Base-by-base conservation (phyloP, 1,140 invertebrate species). In the Mizuhopecten yessoensis region DNA sequence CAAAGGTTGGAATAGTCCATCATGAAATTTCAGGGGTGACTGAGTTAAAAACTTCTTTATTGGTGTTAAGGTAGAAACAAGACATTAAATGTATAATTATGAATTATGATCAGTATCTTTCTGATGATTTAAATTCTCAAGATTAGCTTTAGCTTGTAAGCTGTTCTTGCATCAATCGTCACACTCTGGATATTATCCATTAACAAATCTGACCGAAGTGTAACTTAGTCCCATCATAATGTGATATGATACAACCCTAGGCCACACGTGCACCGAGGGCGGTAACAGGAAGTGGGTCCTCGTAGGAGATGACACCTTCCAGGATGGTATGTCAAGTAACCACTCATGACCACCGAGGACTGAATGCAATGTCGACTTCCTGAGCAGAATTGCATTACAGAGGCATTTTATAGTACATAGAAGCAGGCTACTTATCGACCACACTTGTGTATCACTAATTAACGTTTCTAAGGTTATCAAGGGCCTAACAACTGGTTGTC, bases 221-320 rank as follows among this genome's bases (percentile, higher is more conserved):
- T 13, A 39, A 39, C 36, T 39, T 75, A 15, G 57, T 29, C 17
- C 57, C 9, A 75, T 20, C 57, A 29, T n/a, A 29, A 75, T 75
- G n/a, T 29, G 23, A 75, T 75, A 29, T n/a, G 23, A 75, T 75
- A 75, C 23, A 75, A 17, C 45, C 45, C 45, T 49, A 29, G 9
- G 23, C 57, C 23, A 75, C 57, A 75, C 57, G 57, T 75, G 57
- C 9, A 75, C 57, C 57, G 11, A n/a, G 57, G 57, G 57, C 11
- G 57, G 57, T 75, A n/a, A 75, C 57, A 75, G 57, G 57, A 75
- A 75, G 57, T 75, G 57, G 57, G 29, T 75, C 23, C 57, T 75
- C n/a, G 57, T n/a, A 75, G 23, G 57, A 75, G 57, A 75, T 75
- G 57, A 75, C 57, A 75, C 57, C 57, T 75, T 29, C n/a, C 57